Conservation (phyloP, 2,797 vertebrate species). For the Leptatherina wallacei region DNA sequence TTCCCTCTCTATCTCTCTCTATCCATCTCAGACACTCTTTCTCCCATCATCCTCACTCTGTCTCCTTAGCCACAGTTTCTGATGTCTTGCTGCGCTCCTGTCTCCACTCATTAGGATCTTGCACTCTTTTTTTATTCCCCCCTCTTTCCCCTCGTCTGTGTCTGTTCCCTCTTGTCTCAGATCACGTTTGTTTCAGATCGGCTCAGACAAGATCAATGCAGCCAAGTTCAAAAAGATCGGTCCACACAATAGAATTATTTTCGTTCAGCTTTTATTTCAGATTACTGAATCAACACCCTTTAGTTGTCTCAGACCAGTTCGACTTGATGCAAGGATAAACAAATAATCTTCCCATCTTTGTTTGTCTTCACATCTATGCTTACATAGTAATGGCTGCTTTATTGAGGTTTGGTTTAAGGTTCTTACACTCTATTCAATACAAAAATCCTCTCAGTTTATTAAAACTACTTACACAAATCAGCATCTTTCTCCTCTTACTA, state of each 20-base stretch:
- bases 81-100: slow-evolving; percentile 44
- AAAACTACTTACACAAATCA: slow-evolving; percentile 34
- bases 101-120: slow-evolving; percentile 60
- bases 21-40: slow-evolving; percentile 17
- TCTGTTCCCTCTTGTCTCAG: slow-evolving; percentile 36
- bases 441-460: slow-evolving; percentile 26
- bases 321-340: slow-evolving; percentile 1
- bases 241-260: slow-evolving; percentile 25
- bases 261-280: not conserved
- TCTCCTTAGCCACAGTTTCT: slow-evolving; percentile 26
- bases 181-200: slow-evolving; percentile 41
- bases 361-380: slow-evolving; percentile 39
- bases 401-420: slow-evolving; percentile 43
- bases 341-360: not conserved
- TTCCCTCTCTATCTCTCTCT: slow-evolving; percentile 13
- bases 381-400: slow-evolving; percentile 63
- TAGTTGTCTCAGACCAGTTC: not conserved
- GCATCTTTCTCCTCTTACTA: slow-evolving; percentile 35
- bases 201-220: slow-evolving; percentile 33
- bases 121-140: not conserved
- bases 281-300: not conserved
- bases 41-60: slow-evolving; percentile 34
- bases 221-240: slow-evolving; percentile 14
- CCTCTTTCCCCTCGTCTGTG: slow-evolving; percentile 23
- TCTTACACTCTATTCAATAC: not conserved